These are phyloP conservation scores for Clitarchus hookeri DNA, from an alignment of 2,888 invertebrate genomes.

Conservation along the genomic window DNA sequence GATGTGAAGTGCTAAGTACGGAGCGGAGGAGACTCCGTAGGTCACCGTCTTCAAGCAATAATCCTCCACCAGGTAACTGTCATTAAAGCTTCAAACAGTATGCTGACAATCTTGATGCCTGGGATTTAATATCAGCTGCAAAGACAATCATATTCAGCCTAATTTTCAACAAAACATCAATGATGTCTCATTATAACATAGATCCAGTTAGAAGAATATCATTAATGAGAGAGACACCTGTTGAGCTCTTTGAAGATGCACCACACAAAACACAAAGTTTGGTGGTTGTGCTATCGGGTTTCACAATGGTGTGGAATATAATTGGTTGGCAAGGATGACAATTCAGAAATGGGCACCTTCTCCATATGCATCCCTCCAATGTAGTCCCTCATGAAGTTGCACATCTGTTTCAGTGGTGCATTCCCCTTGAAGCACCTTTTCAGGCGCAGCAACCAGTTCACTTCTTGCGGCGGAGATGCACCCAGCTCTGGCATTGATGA, in stretches of 20 bases:
- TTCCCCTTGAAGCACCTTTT: neutral
- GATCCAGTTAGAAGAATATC: neutral
- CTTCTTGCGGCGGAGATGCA: neutral
- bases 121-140: neutral
- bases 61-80: neutral
- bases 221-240: no score
- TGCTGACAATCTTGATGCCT: neutral
- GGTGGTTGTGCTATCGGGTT: neutral
- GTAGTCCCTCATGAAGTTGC: neutral
- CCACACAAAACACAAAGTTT: neutral
- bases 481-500: neutral
- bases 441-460: neutral
- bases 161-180: no score
- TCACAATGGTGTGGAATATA: constrained; percentile 17
- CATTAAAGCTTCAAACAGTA: no score
- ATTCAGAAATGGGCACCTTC: neutral
- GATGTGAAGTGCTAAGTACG: neutral
- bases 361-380: neutral
- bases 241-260: neutral
- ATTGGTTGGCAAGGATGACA: neutral
- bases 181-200: no score
- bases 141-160: neutral
- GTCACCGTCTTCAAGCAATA: neutral
- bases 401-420: neutral
- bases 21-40: neutral